A percentile compares a stretch with the other conserved stretches of the same genome.
Conservation (phyloP, 2,797 vertebrate genomes). For the Neomorphus geoffroyi region DNA sequence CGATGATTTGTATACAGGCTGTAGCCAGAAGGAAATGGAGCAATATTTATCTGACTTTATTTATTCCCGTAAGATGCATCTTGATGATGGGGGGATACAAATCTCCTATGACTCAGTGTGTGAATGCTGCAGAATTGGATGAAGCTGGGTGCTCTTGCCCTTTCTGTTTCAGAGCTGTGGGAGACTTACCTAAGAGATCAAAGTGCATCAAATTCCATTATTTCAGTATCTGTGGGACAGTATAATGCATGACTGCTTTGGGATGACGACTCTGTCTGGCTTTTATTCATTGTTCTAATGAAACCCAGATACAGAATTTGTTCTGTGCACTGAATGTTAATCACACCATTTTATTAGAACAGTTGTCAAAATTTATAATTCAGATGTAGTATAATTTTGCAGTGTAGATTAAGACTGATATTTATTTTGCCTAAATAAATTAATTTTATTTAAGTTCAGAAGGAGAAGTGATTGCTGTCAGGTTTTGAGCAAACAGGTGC, state of each 20-base stretch:
- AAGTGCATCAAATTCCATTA: conserved; percentile 48
- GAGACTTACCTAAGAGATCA: conserved; percentile 36
- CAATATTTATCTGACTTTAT: conserved; percentile 8
- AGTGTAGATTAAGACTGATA: background rate
- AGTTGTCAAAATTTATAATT: background rate
- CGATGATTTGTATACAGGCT: background rate
- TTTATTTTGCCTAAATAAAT: conserved; percentile 27
- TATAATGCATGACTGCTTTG: conserved; percentile 40
- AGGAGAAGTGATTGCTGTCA: background rate
- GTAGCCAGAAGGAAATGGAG: conserved; percentile 13
- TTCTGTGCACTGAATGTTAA: background rate
- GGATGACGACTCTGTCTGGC: conserved; percentile 18
- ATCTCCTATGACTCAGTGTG: background rate
- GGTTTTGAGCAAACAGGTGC: background rate
- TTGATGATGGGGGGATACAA: background rate
- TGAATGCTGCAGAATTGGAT: background rate
- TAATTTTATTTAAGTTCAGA: background rate
- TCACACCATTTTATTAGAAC: background rate
- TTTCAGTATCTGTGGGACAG: conserved; percentile 22
- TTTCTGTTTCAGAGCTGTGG: conserved; percentile 28
- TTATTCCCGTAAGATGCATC: background rate
- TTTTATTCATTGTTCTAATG: conserved; percentile 49
- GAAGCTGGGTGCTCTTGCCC: conserved; percentile 29
- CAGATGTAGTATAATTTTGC: background rate
- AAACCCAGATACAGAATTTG: conserved; percentile 41